Evolutionary conservation across 2,113 vertebrate species (phyloP), one percentile per base, ranked within the genome.

Genomic region (Corythaeola cristata): DNA sequence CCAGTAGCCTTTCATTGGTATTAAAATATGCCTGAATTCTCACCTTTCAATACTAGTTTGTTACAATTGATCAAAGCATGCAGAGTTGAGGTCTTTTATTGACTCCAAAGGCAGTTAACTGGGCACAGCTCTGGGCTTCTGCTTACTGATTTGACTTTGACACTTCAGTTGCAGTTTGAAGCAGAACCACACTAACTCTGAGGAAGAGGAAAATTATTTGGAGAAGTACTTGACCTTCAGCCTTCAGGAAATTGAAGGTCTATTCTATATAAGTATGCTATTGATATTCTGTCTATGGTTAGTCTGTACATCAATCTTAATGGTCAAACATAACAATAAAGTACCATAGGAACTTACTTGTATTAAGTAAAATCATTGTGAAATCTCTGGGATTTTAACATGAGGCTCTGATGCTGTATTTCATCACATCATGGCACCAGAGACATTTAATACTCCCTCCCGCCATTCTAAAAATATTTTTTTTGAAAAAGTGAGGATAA

Each of bases 1-100:
- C 95, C 66, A 97, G 87, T 79, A 97, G 92, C 92, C 98, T 98
- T 97, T 83, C 16, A 50, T 6, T 56, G 37, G 35, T 6, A 60
- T 87, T 56, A 85, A 89, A 79, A 78, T 82, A 95, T 22, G 8
- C 68, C 68, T 84, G 85, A 89, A 94, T 91, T 83, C 56, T 83
- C 41, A 73, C 2, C 3, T 85, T 91, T 88, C 75, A 90, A 50
- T 55, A 69, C 21, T 77, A 53, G 24, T 64, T 82, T 89, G 47
- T 71, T 64, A 72, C 27, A 19, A 71, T 5, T 52, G 32, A 68
- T 76, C 19, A 90, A 95, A 92, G 67, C 69, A 95, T 56, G 35
- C 69, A 72, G 32, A 69, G 95, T 94, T 88, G 55, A 90, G 15
- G 45, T 37, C 22, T 71, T 88, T 32, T 68, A 50, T 11, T 63